These are phyloP conservation scores for Micromys minutus DNA, from an alignment of 2,113 vertebrate genomes.

Conservation along the genomic window DNA sequence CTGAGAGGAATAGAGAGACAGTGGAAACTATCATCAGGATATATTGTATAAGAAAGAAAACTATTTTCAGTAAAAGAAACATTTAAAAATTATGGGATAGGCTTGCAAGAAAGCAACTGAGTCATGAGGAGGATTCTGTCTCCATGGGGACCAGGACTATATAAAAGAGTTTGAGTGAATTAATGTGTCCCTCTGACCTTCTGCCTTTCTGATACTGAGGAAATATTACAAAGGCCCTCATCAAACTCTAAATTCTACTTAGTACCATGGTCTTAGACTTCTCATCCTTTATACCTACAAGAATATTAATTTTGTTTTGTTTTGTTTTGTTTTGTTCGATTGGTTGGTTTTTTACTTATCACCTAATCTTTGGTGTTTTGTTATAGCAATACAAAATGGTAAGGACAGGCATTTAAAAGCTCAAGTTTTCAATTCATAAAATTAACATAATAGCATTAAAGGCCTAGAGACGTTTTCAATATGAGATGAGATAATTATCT, in stretches of 20 bases:
- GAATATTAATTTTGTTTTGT: neutral
- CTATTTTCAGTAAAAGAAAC: neutral
- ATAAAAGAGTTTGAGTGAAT: neutral
- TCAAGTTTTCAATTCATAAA: conserved; percentile 1
- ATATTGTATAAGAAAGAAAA: neutral
- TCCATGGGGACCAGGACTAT: neutral
- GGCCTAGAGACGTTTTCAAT: neutral
- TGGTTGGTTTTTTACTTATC: neutral
- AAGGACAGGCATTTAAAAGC: conserved; percentile 12
- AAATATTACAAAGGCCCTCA: neutral
- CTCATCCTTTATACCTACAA: neutral
- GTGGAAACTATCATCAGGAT: neutral
- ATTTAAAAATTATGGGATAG: neutral
- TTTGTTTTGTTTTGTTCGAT: too few relatives aligned
- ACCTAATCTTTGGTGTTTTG: neutral
- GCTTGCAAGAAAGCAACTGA: neutral
- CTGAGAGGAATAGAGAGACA: neutral
- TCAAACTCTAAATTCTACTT: neutral
- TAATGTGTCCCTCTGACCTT: neutral
- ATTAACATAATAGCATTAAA: neutral
- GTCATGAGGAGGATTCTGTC: too few relatives aligned
- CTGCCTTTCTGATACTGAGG: neutral
- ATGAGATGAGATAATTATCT: conserved; percentile 21
- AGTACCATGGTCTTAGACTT: neutral
- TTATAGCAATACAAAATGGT: neutral